phyloP scores from a whole-genome alignment of 2,888 invertebrate genomes.

The Parnassius glacialis region DNA sequence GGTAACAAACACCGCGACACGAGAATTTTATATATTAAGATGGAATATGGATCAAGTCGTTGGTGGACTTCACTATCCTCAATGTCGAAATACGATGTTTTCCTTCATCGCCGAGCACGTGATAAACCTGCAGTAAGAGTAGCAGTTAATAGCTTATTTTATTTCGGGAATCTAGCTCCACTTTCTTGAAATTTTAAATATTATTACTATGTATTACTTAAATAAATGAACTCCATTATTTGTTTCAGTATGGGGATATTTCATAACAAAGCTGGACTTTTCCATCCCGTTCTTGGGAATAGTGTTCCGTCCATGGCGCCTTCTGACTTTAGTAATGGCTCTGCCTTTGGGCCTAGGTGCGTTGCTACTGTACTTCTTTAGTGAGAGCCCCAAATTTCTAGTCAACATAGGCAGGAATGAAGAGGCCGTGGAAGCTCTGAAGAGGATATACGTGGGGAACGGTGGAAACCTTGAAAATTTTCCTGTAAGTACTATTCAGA shows the following conservation, averaged over 20 bases:
- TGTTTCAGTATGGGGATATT: slow-evolving; percentile 59
- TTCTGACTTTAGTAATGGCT: slow-evolving; percentile 71
- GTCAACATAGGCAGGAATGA: slow-evolving; percentile 82
- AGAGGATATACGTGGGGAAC: slow-evolving; percentile 81
- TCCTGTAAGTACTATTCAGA: slow-evolving; percentile 46
- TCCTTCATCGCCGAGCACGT: too few species aligned
- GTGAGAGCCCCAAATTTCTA: slow-evolving; percentile 89
- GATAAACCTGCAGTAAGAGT: too few species aligned
- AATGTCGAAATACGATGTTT: too few species aligned
- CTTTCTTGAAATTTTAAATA: too few species aligned
- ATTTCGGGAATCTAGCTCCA: too few species aligned
- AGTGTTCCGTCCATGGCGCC: slow-evolving; percentile 62
- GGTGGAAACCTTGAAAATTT: slow-evolving; percentile 55
- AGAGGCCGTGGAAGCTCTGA: slow-evolving; percentile 82
- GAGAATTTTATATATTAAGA: too few species aligned
- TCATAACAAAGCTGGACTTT: slow-evolving; percentile 64
- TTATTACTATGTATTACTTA: too few species aligned
- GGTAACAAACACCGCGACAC: too few species aligned
- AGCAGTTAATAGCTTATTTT: too few species aligned
- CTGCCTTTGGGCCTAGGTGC: slow-evolving; percentile 83
- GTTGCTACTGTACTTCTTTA: slow-evolving; percentile 78
- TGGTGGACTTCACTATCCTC: too few species aligned
- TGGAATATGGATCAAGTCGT: too few species aligned
- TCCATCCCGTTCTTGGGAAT: slow-evolving; percentile 52
- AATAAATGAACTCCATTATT: background rate